phyloP scores from a whole-genome alignment of 1,140 invertebrate genomes.

The Drosophila sp. region DNA sequence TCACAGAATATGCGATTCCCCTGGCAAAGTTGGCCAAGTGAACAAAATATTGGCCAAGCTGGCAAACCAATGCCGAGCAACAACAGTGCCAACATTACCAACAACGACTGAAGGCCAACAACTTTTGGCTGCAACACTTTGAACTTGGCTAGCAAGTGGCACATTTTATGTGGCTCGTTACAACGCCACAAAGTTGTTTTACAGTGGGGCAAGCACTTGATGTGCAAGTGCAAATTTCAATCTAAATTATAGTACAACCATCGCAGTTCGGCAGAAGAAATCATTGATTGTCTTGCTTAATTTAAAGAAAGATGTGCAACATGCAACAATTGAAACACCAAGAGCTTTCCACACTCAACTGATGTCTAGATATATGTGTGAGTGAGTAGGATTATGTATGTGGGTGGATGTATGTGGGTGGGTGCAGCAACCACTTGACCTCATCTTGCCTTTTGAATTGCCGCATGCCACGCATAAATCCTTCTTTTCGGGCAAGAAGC shows the following conservation, averaged over 20 bases:
- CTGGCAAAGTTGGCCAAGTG: conserved; percentile 2
- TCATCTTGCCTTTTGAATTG: conserved; percentile 48
- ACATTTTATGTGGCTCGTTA: conserved; percentile 60
- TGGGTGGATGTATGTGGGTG: conserved; percentile 2
- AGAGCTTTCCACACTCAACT: conserved; percentile 27
- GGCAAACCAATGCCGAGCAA: conserved; percentile 13
- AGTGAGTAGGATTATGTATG: conserved; percentile 7
- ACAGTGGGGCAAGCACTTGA: conserved; percentile 31
- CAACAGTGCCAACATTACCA: neutral
- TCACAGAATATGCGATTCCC: conserved; percentile 9
- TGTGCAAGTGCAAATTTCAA: conserved; percentile 32
- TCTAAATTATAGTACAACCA: conserved; percentile 21
- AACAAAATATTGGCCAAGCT: conserved; percentile 12
- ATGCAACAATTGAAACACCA: conserved; percentile 16
- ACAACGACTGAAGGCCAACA: neutral
- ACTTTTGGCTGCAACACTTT: conserved; percentile 52
- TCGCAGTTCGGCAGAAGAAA: neutral
- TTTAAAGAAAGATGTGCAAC: conserved; percentile 19
- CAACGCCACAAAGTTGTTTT: conserved; percentile 39
- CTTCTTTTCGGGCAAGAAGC: conserved; percentile 29
- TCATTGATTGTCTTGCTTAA: conserved; percentile 17
- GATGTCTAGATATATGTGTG: conserved; percentile 1
- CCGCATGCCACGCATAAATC: conserved; percentile 51
- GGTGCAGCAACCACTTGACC: conserved; percentile 47
- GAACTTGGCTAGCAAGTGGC: conserved; percentile 44